Evolutionary conservation across 2,888 invertebrate species (phyloP).

Genomic region (Acronicta aceris): DNA sequence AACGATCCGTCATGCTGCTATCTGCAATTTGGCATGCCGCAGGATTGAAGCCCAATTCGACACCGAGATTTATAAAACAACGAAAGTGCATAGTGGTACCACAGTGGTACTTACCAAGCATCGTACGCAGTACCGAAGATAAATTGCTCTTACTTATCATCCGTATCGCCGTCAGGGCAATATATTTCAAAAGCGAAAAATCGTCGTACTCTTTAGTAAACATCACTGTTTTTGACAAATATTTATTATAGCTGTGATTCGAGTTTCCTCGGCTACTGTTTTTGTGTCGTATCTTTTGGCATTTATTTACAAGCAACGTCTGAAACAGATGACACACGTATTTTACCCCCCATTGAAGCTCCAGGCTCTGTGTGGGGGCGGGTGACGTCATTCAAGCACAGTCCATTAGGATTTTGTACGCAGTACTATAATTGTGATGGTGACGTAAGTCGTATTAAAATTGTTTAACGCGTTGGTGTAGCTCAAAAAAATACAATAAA

Average conservation of each 20-base stretch:
- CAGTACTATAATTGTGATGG: constrained; percentile 43
- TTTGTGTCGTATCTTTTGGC: constrained; percentile 33
- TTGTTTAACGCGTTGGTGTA: constrained; percentile 22
- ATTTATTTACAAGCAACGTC: constrained; percentile 46
- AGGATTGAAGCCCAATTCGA: constrained; percentile 56
- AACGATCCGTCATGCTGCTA: constrained; percentile 68
- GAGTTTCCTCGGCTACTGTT: constrained; percentile 22
- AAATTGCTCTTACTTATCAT: constrained; percentile 53
- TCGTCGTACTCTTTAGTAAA: constrained; percentile 12
- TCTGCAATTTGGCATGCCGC: constrained; percentile 74
- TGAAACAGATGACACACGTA: constrained; percentile 56
- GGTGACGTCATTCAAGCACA: constrained; percentile 67
- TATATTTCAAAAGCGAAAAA: constrained; percentile 16
- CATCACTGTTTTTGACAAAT: constrained; percentile 12
- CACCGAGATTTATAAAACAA: constrained; percentile 50
- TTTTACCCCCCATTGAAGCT: constrained; percentile 51
- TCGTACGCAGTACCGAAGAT: constrained; percentile 47
- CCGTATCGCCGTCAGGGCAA: not conserved
- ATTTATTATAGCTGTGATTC: not conserved
- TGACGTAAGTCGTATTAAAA: constrained; percentile 55
- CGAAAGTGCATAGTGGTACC: constrained; percentile 46
- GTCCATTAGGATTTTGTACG: constrained; percentile 55
- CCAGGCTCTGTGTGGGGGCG: constrained; percentile 59
- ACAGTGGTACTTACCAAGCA: constrained; percentile 38
- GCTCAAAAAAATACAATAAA: constrained; percentile 11